These are phyloP conservation scores for Craseonycteris thonglongyai DNA, from an alignment of 2,113 vertebrate species.

Conservation along the genomic window DNA sequence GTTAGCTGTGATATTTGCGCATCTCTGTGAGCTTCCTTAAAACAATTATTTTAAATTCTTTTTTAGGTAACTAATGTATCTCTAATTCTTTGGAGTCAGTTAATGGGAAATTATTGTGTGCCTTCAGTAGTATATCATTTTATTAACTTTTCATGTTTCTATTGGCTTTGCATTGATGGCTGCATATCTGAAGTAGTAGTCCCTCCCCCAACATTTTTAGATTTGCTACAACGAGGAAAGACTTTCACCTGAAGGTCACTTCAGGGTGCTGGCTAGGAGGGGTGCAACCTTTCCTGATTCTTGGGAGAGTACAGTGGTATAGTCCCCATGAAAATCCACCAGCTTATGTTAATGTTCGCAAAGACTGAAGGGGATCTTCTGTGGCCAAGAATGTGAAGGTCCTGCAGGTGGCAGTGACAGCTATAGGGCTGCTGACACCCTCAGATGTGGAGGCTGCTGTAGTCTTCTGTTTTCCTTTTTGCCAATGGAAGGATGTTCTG, in stretches of 20 bases:
- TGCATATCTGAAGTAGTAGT: background rate
- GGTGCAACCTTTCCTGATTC: background rate
- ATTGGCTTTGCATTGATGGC: background rate
- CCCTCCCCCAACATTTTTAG: background rate
- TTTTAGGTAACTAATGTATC: background rate
- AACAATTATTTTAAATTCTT: background rate
- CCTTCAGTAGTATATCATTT: background rate
- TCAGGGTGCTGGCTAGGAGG: background rate
- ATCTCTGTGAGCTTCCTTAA: background rate
- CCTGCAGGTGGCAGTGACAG: background rate
- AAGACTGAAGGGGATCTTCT: background rate
- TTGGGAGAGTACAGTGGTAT: background rate
- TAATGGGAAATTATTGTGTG: background rate
- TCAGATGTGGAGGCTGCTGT: background rate
- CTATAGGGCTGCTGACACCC: background rate
- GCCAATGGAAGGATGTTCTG: background rate
- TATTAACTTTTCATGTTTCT: background rate
- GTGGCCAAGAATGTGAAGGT: background rate
- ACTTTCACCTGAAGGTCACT: background rate
- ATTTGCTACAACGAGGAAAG: background rate
- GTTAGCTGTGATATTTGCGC: background rate
- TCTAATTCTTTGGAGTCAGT: background rate
- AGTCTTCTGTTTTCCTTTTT: too few relatives aligned
- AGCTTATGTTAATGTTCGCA: background rate
- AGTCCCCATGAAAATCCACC: background rate